phyloP scores from a whole-genome alignment of 2,888 invertebrate species.

The Thereva unica region DNA sequence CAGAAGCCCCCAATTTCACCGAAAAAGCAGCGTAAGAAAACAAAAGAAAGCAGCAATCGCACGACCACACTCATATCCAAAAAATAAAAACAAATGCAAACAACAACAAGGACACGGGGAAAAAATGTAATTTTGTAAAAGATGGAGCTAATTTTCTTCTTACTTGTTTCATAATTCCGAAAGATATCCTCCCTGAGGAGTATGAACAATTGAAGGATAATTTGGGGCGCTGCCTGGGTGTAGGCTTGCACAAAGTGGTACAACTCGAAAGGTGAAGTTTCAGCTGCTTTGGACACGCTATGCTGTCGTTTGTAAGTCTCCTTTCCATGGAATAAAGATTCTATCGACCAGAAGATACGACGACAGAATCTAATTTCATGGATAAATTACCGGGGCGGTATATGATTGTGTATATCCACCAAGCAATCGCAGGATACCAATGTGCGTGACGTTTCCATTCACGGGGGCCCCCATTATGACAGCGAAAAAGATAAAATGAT shows the following conservation, averaged over 20 bases:
- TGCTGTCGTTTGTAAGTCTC: slow-evolving; percentile 66
- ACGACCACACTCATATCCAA: no score
- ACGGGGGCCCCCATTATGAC: background rate
- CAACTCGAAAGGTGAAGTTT: slow-evolving; percentile 72
- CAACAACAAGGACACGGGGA: no score
- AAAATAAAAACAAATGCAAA: no score
- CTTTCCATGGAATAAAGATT: slow-evolving; percentile 64
- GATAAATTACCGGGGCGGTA: slow-evolving; percentile 3
- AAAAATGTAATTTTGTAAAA: background rate
- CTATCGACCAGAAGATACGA: slow-evolving; percentile 76
- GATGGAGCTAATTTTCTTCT: slow-evolving; percentile 41
- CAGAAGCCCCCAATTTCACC: no score
- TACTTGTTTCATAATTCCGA: slow-evolving; percentile 69
- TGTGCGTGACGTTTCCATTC: slow-evolving; percentile 10
- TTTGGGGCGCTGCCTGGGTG: slow-evolving; percentile 76
- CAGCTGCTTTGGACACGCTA: slow-evolving; percentile 64
- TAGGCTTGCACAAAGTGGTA: slow-evolving; percentile 79
- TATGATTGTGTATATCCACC: no score
- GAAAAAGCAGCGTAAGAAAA: no score
- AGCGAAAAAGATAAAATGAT: background rate
- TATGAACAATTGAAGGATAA: slow-evolving; percentile 67
- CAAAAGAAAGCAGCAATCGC: no score
- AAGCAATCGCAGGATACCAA: background rate
- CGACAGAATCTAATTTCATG: slow-evolving; percentile 65
- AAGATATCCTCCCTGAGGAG: slow-evolving; percentile 64